These are phyloP conservation scores for Rhodeus uyekii DNA, from an alignment of 2,797 vertebrate genomes.

Conservation along the genomic window DNA sequence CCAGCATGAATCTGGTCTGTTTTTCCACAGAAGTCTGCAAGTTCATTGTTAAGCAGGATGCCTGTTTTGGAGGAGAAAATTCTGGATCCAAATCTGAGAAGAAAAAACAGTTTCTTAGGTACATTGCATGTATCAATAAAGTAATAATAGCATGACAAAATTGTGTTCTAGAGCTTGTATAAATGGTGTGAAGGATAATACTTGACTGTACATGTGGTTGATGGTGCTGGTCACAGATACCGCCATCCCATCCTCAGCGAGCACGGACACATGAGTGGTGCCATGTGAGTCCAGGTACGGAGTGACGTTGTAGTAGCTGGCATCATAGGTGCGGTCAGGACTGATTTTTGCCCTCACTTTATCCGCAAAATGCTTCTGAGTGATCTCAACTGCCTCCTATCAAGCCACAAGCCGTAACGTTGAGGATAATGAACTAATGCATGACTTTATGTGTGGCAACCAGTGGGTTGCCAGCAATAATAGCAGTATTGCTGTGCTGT, in stretches of 20 bases:
- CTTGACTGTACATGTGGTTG: constrained; percentile 80
- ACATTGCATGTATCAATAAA: not conserved
- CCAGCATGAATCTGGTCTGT: constrained; percentile 64
- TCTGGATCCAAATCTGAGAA: constrained; percentile 86
- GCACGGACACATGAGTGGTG: constrained; percentile 88
- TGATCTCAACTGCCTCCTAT: constrained; percentile 64
- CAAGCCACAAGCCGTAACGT: constrained; percentile 20
- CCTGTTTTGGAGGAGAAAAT: constrained; percentile 85
- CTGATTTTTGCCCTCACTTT: constrained; percentile 71
- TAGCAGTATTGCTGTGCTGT: constrained; percentile 22
- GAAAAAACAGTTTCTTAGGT: not conserved
- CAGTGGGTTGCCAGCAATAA: constrained; percentile 22
- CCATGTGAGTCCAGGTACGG: constrained; percentile 66
- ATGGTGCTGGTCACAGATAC: constrained; percentile 94
- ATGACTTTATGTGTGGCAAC: constrained; percentile 23
- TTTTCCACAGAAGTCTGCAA: constrained; percentile 84
- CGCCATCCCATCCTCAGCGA: constrained; percentile 83
- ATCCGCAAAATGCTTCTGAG: constrained; percentile 69
- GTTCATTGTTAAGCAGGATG: constrained; percentile 89
- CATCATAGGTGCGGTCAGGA: constrained; percentile 64
- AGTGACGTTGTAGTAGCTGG: constrained; percentile 74
- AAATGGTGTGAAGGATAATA: not conserved
- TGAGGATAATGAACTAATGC: constrained; percentile 10
- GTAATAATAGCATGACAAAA: not conserved
- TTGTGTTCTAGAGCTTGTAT: not conserved